Evolutionary conservation across 2,888 invertebrate species (phyloP).

Genomic region (Anoncus sp.): DNA sequence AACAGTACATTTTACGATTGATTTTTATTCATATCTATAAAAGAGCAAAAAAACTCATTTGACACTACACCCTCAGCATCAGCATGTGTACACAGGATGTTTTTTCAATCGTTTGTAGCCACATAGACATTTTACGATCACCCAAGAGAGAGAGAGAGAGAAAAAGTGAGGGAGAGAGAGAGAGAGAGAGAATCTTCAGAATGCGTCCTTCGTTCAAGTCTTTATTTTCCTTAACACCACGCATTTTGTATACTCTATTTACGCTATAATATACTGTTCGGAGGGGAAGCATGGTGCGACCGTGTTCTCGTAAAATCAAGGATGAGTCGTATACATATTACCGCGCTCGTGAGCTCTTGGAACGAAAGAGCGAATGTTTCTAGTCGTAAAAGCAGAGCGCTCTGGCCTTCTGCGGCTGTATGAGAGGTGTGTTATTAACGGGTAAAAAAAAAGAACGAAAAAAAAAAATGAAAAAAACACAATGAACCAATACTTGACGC

Average conservation of each 20-base stretch:
- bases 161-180: constrained; percentile 5
- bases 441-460: constrained; percentile 13
- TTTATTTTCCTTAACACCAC: constrained; percentile 23
- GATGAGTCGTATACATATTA: constrained; percentile 61
- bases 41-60: constrained; percentile 36
- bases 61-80: constrained; percentile 31
- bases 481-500: constrained; percentile 26
- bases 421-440: constrained; percentile 44
- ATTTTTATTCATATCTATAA: not conserved
- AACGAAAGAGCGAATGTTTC: constrained; percentile 49
- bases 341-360: not conserved
- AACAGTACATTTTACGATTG: constrained; percentile 11
- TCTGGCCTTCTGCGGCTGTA: constrained; percentile 50
- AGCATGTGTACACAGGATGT: constrained; percentile 36
- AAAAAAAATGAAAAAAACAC: constrained; percentile 17
- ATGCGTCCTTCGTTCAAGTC: constrained; percentile 41
- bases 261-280: constrained; percentile 26
- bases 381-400: constrained; percentile 57
- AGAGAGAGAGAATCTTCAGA: constrained; percentile 29
- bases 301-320: constrained; percentile 62
- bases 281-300: constrained; percentile 18
- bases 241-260: constrained; percentile 36
- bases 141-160: not conserved
- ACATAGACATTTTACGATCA: constrained; percentile 50
- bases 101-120: constrained; percentile 31